Conservation (phyloP, 2,888 invertebrate species). For the Cryptus viduatorius region DNA sequence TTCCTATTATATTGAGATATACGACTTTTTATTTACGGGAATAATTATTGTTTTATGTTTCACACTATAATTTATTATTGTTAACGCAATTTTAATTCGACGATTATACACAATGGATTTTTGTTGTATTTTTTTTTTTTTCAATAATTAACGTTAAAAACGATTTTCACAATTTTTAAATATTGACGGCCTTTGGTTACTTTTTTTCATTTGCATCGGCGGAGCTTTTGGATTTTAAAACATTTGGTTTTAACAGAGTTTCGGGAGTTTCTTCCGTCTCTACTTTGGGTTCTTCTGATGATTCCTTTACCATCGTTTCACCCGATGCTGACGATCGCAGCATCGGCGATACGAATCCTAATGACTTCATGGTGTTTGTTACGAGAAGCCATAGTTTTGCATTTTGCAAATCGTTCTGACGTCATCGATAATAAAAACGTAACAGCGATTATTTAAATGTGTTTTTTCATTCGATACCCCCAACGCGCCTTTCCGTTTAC, state of each 20-base stretch:
- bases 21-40: conserved; percentile 54
- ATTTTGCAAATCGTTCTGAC: conserved; percentile 78
- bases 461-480: neutral
- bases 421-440: conserved; percentile 66
- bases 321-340: conserved; percentile 59
- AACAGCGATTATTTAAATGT: conserved; percentile 15
- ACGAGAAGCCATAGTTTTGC: conserved; percentile 78
- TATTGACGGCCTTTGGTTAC: conserved; percentile 17
- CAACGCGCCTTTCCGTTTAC: conserved; percentile 29
- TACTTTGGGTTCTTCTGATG: conserved; percentile 43
- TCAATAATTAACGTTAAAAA: neutral
- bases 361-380: conserved; percentile 74
- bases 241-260: conserved; percentile 64
- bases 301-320: conserved; percentile 60
- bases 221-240: conserved; percentile 69
- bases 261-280: conserved; percentile 43
- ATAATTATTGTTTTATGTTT: conserved; percentile 49
- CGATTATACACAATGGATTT: conserved; percentile 40
- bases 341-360: conserved; percentile 73
- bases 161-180: conserved; percentile 25
- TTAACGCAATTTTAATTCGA: conserved; percentile 59
- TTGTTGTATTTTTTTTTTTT: conserved; percentile 9
- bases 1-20: conserved; percentile 16
- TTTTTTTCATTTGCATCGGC: conserved; percentile 54
- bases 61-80: conserved; percentile 51